Evolutionary conservation across 2,797 vertebrate genomes (phyloP), one percentile per base, ranked within the genome.

Genomic region (Salarias fasciatus): DNA sequence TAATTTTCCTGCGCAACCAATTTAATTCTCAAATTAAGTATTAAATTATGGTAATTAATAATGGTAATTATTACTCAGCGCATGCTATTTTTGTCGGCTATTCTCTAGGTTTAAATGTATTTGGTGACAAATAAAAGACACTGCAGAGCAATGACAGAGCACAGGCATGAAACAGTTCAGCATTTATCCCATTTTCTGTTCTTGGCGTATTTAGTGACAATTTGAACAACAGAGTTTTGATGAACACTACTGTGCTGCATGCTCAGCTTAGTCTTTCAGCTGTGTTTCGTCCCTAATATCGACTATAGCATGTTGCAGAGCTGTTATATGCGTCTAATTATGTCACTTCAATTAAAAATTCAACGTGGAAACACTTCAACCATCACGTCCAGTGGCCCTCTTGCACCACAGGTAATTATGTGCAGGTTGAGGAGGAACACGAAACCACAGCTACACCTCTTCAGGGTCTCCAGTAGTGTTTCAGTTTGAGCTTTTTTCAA

Each of bases 311-410:
- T 33, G 59, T 10, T 28, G 44, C n/a, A 33, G 11, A 11, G 51
- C 52, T 67, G 64, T 80, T 37, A 67, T 14, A 40, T 9, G 46
- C 41, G 61, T 72, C 55, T 53, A 52, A 79, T 68, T 69, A 51
- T 53, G 10, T 53, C 35, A 12, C 37, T 33, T 51, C 0, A 54
- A 77, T 64, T 29, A 47, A 58, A n/a, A 64, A 65, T 55, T 49
- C 48, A 52, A 13, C 5, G 6, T 5, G 45, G 42, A 46, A 56
- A 43, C 51, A 50, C 45, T 52, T 49, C 11, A 65, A 37, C 52
- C 54, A 15, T 51, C 13, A 47, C 53, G 50, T 46, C 47, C n/a
- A 33, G 6, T 5, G 30, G 14, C 13, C 48, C 38, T 44, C 42
- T 29, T 8, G 36, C 31, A 69, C 53, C 14, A 29, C 47, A 41